Base-by-base conservation (phyloP, 2,113 vertebrate genomes). In the Mormoops blainvillei region DNA sequence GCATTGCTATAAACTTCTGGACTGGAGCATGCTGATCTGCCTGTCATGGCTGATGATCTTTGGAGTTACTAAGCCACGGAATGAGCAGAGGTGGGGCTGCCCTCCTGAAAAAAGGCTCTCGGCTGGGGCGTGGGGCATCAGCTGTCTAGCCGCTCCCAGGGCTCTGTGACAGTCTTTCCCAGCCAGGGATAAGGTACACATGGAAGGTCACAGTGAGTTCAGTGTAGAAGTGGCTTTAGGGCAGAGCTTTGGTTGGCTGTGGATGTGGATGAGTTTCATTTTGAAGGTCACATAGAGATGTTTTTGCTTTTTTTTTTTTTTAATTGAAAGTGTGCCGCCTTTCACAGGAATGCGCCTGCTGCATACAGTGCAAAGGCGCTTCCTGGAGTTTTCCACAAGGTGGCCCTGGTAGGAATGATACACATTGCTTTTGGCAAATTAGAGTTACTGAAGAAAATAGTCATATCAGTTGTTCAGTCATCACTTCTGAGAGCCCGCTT, bases 81-180 rank as follows among this genome's bases (percentile, higher is more conserved):
- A 28, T 43, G 14, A n/a, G 33, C 82, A 56, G 4, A 33, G 73
- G 68, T 14, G 36, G 54, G 82, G 70, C n/a, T 4, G 76, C 67
- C 16, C 33, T 58, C 20, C 4, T 56, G 52, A 31, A 33, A 48
- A 48, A 91, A 95, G 91, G 93, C 92, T 92, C 82, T 61, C 7
- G 58, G 87, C 70, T 71, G n/a, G 50, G 87, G 67, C 26, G 6
- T 0, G 56, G 70, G 73, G 83, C 38, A 65, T 96, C 97, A 97
- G 98, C 98, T 98, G 97, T 96, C 58, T 26, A 28, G 33, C 38
- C 38, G n/a, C 85, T 97, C 92, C 95, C 13, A 1, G 0, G 61
- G 33, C 15, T 68, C 0, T 70, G 56, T 91, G 97, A 93, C 91
- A 95, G 97, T 85, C 77, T 93, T 71, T 52, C n/a, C 18, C 36